Base-by-base conservation (phyloP, 2,797 vertebrate species). In the Parauchenoglanis punctatus region DNA sequence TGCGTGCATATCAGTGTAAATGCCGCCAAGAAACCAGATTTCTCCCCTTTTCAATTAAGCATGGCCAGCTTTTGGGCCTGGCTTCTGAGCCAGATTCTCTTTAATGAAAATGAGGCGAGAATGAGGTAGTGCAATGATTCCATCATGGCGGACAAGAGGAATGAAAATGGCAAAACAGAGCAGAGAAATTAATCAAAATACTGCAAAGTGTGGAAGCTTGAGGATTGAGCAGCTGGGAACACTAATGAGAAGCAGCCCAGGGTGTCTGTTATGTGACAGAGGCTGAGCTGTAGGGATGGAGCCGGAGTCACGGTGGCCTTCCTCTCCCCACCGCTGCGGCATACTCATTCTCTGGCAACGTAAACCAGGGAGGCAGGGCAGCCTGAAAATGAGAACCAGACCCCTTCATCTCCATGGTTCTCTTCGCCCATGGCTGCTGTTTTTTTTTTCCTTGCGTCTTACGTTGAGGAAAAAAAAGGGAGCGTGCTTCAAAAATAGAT, bases 311-410 rank as follows among this genome's bases (percentile, higher is more conserved):
- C 68, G 77, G 77, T 70, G 61, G 70, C 75, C 81, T 85, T 85
- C 76, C 82, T 90, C 85, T 85, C 87, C 90, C 82, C 87, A 87
- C 73, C 20, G 12, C 76, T 68, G 28, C 46, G 6, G 54, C 68
- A 28, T 49, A 76, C 94, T 94, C 91, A 94, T 91, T 94, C 92
- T 93, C 93, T 95, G 94, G 95, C 93, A 92, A 92, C 89, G 92
- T 91, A 93, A 93, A 92, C 93, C 93, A 94, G 65, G n/a, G 68
- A 95, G 94, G 92, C 93, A 93, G 94, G 94, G 93, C 93, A 90
- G 87, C 94, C 93, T 68, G 81, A 63, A 96, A 96, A 96, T 96
- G 94, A 96, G 94, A 96, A 96, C 94, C 96, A 96, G 96, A 95
- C 95, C 94, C 93, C 93, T 92, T 95, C 95, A 93, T 93, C 94